A percentile compares a stretch with the other conserved stretches of the same genome.
Evolutionary conservation across 2,113 vertebrate species (phyloP).

Genomic region (Taurulus bubalis): DNA sequence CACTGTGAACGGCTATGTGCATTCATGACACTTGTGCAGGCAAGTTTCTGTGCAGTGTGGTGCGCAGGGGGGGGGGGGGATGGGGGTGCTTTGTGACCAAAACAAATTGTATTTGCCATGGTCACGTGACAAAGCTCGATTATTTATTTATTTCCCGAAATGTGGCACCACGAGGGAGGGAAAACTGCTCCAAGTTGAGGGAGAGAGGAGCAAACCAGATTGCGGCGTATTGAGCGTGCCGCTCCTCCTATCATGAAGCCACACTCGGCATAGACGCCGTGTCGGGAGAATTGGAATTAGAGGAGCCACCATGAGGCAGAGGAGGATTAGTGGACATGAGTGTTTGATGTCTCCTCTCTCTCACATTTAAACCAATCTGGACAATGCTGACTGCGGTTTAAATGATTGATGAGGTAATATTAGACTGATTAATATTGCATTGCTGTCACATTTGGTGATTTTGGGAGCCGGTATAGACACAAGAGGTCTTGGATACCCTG

Average conservation of each 20-base stretch:
- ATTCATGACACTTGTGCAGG: slow-evolving; percentile 25
- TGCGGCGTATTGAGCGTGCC: slow-evolving; percentile 49
- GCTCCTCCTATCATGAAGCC: slow-evolving; percentile 72
- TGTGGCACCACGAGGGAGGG: slow-evolving; percentile 56
- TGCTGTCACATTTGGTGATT: slow-evolving; percentile 29
- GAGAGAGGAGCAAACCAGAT: slow-evolving; percentile 66
- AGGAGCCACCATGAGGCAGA: slow-evolving; percentile 53
- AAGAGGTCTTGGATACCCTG: slow-evolving; percentile 25
- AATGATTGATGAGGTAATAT: slow-evolving; percentile 76
- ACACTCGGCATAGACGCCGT: slow-evolving; percentile 63
- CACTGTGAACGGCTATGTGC: slow-evolving; percentile 21
- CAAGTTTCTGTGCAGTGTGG: slow-evolving; percentile 34
- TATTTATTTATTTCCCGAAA: slow-evolving; percentile 37
- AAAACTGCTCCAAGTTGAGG: slow-evolving; percentile 50
- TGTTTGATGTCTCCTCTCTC: slow-evolving; percentile 52
- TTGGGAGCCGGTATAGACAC: slow-evolving; percentile 21
- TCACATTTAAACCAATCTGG: slow-evolving; percentile 68
- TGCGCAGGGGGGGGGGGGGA: slow-evolving; percentile 7
- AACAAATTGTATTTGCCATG: slow-evolving; percentile 70
- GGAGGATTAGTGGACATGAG: slow-evolving; percentile 55
- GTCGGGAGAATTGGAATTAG: slow-evolving; percentile 74
- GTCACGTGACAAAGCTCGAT: slow-evolving; percentile 59
- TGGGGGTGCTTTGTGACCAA: slow-evolving; percentile 55
- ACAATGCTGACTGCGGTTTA: slow-evolving; percentile 52
- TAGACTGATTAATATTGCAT: slow-evolving; percentile 71